Evolutionary conservation across 2,797 vertebrate genomes (phyloP).

Genomic region (Epinephelus coioides): DNA sequence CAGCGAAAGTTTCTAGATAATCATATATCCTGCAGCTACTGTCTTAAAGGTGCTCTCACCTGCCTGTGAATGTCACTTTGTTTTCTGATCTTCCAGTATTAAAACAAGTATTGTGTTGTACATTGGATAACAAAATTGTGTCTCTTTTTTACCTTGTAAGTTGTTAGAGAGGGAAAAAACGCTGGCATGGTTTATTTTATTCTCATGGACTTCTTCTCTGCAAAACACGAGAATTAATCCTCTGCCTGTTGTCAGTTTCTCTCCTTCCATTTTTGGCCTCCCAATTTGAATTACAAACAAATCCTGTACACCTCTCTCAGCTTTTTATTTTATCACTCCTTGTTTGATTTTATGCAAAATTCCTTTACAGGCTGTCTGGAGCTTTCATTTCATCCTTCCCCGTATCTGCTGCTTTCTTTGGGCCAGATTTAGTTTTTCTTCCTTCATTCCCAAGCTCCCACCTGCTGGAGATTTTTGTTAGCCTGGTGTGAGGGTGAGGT

Average conservation of each 20-base stretch:
- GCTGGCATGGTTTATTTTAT: constrained; percentile 29
- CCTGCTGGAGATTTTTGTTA: constrained; percentile 57
- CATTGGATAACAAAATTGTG: constrained; percentile 30
- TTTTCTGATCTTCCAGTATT: constrained; percentile 31
- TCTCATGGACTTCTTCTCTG: constrained; percentile 33
- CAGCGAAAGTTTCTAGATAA: neutral
- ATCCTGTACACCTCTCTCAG: constrained; percentile 23
- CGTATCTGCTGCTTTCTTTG: constrained; percentile 27
- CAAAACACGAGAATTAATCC: constrained; percentile 41
- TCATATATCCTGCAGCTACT: neutral
- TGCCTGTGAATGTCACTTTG: constrained; percentile 23
- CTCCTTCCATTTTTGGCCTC: constrained; percentile 47
- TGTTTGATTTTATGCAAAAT: constrained; percentile 61
- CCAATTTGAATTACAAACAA: constrained; percentile 54
- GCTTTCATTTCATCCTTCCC: constrained; percentile 42
- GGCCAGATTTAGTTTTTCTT: constrained; percentile 26
- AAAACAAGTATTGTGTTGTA: constrained; percentile 36
- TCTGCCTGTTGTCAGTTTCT: constrained; percentile 36
- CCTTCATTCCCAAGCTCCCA: constrained; percentile 25
- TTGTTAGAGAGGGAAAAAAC: neutral
- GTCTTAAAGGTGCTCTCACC: constrained; percentile 21
- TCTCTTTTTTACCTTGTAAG: constrained; percentile 24
- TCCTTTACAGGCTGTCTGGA: constrained; percentile 35
- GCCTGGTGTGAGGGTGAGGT: constrained; percentile 47
- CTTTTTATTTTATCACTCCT: constrained; percentile 42